Percentiles rank a stretch among this genome's conserved stretches.
phyloP scores from a whole-genome alignment of 2,113 vertebrate genomes.

The Tapirus terrestris region DNA sequence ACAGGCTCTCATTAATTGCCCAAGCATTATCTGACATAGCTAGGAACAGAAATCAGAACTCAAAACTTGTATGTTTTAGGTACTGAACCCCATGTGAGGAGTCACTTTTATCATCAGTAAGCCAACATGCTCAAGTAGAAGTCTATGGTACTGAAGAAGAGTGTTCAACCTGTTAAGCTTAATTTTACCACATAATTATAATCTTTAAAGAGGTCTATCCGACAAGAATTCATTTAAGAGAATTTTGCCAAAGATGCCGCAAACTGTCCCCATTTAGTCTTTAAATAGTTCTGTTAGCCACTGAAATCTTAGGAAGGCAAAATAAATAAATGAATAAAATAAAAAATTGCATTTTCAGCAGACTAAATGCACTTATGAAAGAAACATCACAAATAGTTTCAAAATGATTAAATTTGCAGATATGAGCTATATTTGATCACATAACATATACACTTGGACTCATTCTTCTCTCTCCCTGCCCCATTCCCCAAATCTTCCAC shows the following conservation, averaged over 20 bases:
- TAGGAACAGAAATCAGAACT: neutral
- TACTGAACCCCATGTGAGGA: neutral
- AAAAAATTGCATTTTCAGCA: conserved; percentile 40
- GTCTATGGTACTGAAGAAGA: neutral
- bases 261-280: conserved; percentile 66
- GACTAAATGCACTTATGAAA: conserved; percentile 2
- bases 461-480: neutral
- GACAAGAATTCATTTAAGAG: conserved; percentile 67
- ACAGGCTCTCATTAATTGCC: neutral
- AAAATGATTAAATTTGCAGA: neutral
- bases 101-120: neutral
- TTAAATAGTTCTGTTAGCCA: conserved; percentile 59
- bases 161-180: neutral
- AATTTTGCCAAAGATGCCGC: conserved; percentile 56
- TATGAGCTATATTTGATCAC: neutral
- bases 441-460: neutral
- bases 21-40: neutral
- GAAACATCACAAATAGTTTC: neutral
- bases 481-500: neutral
- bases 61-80: neutral
- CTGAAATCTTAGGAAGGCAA: conserved; percentile 42
- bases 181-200: conserved; percentile 63
- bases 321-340: neutral
- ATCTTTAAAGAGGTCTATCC: conserved; percentile 62
- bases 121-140: neutral